phyloP scores from a whole-genome alignment of 2,113 vertebrate species.

The Eidolon helvum region DNA sequence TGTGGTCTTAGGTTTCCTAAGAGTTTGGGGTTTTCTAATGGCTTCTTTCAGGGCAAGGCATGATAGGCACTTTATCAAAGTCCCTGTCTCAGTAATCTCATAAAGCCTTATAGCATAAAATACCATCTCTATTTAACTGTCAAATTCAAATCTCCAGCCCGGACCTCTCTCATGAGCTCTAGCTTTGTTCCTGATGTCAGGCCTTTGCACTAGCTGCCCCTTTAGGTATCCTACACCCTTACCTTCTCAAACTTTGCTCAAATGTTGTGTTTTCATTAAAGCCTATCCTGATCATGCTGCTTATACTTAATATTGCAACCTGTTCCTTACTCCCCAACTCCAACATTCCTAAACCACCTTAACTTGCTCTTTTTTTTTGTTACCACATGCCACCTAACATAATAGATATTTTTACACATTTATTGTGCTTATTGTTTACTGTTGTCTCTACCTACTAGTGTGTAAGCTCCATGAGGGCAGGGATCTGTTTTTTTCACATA shows the following conservation, averaged over 20 bases:
- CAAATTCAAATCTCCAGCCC: neutral
- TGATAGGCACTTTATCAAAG: neutral
- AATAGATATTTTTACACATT: neutral
- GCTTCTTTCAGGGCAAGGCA: neutral
- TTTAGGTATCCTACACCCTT: neutral
- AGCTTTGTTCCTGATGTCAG: neutral
- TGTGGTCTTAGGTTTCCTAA: neutral
- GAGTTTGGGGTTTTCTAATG: neutral
- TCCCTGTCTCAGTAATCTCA: neutral
- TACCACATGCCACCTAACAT: neutral
- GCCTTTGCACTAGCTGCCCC: neutral
- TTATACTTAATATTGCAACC: neutral
- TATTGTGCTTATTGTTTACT: slow-evolving; percentile 1
- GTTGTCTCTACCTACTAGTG: neutral
- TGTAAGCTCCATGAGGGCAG: neutral
- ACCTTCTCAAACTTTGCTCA: neutral
- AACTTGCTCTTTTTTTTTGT: neutral
- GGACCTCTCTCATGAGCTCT: neutral
- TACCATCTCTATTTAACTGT: neutral
- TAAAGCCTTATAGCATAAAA: neutral
- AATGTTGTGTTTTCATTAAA: neutral
- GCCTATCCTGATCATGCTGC: neutral
- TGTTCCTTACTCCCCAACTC: neutral
- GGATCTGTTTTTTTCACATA: neutral
- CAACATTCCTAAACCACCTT: neutral